Evolutionary conservation across 2,113 vertebrate species (phyloP).

Genomic region (Seriola dumerili): DNA sequence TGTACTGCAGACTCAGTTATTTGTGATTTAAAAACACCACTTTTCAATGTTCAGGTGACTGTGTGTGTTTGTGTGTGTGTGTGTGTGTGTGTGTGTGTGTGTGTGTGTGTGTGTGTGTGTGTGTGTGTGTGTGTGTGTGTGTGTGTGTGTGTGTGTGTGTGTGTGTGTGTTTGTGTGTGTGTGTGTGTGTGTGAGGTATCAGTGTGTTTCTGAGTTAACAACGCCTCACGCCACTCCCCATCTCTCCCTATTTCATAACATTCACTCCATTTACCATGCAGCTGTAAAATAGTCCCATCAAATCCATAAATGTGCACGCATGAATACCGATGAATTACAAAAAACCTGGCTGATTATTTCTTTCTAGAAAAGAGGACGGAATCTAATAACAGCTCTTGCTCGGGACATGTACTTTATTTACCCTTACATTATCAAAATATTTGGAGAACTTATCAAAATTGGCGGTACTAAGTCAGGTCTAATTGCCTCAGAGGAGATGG

Average conservation of each 20-base stretch:
- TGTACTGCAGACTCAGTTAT: background rate
- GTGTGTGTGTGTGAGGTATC: background rate
- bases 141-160: background rate
- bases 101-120: background rate
- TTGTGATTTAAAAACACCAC: slow-evolving; percentile 3
- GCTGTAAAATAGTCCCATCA: background rate
- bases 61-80: background rate
- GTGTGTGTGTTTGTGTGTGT: background rate
- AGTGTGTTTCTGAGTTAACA: background rate
- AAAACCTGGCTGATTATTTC: background rate
- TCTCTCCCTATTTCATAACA: background rate
- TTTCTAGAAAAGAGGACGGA: slow-evolving; percentile 6
- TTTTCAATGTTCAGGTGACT: background rate
- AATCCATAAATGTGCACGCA: background rate
- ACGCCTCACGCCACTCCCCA: background rate
- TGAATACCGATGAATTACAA: slow-evolving; percentile 8
- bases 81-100: background rate
- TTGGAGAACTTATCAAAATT: background rate
- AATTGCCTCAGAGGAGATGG: background rate
- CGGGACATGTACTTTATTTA: background rate
- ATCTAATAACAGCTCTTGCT: background rate
- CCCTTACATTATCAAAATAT: background rate
- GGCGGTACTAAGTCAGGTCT: background rate
- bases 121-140: background rate
- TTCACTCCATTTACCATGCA: slow-evolving; percentile 2